Percentiles rank a stretch among this genome's conserved stretches.
Conservation (phyloP, 2,113 vertebrate genomes). For the Tor tambroides region DNA sequence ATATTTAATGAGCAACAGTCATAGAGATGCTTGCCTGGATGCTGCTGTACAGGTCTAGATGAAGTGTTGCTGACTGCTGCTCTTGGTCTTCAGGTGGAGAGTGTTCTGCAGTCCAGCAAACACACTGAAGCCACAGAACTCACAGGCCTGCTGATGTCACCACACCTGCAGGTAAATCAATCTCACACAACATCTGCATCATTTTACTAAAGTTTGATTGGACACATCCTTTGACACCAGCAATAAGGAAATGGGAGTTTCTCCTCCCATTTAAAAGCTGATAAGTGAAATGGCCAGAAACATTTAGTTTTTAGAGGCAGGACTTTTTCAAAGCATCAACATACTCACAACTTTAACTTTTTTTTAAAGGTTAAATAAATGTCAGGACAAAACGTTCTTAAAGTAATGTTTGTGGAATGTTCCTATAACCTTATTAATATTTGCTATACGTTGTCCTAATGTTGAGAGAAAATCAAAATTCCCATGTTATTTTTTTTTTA, state of each 20-base stretch:
- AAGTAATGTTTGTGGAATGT: no score
- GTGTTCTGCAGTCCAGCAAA: slow-evolving; percentile 84
- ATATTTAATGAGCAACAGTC: neutral
- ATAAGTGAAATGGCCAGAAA: neutral
- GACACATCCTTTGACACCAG: neutral
- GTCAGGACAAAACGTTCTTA: no score
- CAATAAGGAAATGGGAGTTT: neutral
- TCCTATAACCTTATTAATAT: no score
- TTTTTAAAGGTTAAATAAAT: no score
- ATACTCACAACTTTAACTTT: no score
- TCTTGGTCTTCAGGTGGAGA: slow-evolving; percentile 82
- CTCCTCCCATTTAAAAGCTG: neutral
- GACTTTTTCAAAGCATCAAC: no score
- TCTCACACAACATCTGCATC: neutral
- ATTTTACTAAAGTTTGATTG: neutral
- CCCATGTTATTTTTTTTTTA: no score
- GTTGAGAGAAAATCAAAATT: no score
- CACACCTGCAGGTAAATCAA: slow-evolving; percentile 86
- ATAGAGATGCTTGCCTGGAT: neutral
- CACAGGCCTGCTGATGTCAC: slow-evolving; percentile 84
- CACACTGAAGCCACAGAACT: slow-evolving; percentile 91
- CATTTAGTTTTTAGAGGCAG: no score
- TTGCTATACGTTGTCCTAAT: no score
- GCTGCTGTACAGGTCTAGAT: neutral
- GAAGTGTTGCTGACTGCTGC: neutral